Base-by-base conservation (phyloP, 2,888 invertebrate species). In the Chelonus formosanus region DNA sequence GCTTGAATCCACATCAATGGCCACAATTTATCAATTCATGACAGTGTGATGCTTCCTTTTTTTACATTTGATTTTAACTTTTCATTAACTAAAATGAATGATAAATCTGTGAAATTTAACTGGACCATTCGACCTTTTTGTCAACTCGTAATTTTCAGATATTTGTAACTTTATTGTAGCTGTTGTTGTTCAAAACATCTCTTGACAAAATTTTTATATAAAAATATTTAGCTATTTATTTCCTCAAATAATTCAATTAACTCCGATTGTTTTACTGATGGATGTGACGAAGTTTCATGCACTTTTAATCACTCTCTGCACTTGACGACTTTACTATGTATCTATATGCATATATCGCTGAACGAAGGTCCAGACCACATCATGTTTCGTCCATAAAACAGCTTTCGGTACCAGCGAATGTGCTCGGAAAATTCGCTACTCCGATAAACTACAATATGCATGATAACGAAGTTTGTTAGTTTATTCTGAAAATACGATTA, bases 381-480 rank as follows among this genome's bases (percentile, higher is more conserved):
- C 34, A 34, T 52, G 52, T 52, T 52, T 31, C 34, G 32, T 52
- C 52, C 52, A 52, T 52, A 52, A 52, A 52, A 52, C 52, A 52
- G 52, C 52, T 52, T 52, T 31, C 34, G 32, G 20, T 52, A 52
- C 31, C 34, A 34, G 52, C 52, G 34, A 52, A 52, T 52, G 52
- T 52, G 52, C 52, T 31, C 52, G 32, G 32, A 32, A 52, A 52
- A 52, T 52, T 52, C 34, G 52, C 34, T 52, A 52, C 52, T 52
- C 52, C 57, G 52, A 52, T 57, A 57, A 63, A 57, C 57, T 63
- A 57, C 63, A 63, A 63, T 63, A 63, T 63, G 43, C 63, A 63
- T 63, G 56, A 63, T 63, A 63, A 63, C 63, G 57, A 63, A 63
- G 63, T 63, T 63, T 63, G 56, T 56, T 63, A 63, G 63, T 63